A percentile compares a stretch with the other conserved stretches of the same genome.
Conservation (phyloP, 2,113 vertebrate species). For the Macroglossus sobrinus region DNA sequence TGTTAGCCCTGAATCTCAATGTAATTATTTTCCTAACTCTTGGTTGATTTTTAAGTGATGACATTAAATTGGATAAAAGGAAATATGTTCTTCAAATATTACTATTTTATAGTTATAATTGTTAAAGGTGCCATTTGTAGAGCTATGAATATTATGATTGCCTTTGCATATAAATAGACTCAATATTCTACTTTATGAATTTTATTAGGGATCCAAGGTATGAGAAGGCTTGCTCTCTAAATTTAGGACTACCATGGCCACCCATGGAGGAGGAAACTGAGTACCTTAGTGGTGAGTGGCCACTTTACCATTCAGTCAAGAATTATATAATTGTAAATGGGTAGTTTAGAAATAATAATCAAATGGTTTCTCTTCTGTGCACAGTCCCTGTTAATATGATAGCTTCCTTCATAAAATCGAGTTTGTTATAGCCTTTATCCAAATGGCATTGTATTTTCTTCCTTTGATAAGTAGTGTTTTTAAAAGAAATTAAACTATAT, state of each 20-base stretch:
- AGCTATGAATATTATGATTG: background rate
- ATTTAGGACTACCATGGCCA: background rate
- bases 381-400: background rate
- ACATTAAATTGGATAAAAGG: background rate
- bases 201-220: background rate
- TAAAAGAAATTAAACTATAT: constrained; percentile 6
- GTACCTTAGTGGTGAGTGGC: background rate
- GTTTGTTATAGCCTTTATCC: background rate
- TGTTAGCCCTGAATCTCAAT: background rate
- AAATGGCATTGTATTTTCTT: constrained; percentile 33
- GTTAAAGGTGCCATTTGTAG: background rate
- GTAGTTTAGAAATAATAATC: background rate
- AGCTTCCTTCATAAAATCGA: background rate
- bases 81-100: background rate
- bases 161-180: background rate
- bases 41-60: constrained; percentile 4
- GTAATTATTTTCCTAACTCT: background rate
- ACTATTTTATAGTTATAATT: background rate
- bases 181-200: background rate
- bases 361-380: background rate
- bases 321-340: background rate
- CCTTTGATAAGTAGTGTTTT: background rate
- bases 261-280: background rate
- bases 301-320: background rate
- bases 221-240: background rate